A percentile compares a stretch with the other conserved stretches of the same genome.
Conservation (phyloP, 2,888 invertebrate genomes). For the Clunio marinus region DNA sequence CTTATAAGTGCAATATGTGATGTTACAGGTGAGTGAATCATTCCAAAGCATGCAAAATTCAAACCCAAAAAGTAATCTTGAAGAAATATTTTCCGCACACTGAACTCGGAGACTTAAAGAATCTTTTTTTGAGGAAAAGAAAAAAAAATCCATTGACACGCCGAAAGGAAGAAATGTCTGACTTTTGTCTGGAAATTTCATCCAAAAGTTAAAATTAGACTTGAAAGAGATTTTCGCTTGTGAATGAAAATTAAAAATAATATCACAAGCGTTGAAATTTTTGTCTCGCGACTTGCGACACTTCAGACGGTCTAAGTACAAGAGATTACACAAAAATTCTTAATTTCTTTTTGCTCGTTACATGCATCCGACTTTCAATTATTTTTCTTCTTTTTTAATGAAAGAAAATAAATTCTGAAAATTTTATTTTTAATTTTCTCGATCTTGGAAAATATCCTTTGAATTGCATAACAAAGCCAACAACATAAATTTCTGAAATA, state of each 20-base stretch:
- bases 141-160: constrained; percentile 15
- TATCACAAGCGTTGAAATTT: background rate
- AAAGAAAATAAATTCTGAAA: too few species aligned
- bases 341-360: background rate
- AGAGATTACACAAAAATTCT: background rate
- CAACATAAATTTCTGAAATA: too few species aligned
- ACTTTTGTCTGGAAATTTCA: constrained; percentile 30
- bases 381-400: too few species aligned
- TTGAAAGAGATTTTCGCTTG: background rate
- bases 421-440: too few species aligned
- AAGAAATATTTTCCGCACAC: constrained; percentile 12
- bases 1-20: constrained; percentile 35
- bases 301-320: too few species aligned
- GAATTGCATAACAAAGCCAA: too few species aligned
- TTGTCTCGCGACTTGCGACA: background rate
- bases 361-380: background rate
- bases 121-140: background rate
- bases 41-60: background rate
- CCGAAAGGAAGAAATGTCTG: constrained; percentile 20
- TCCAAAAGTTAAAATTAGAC: constrained; percentile 20
- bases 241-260: constrained; percentile 34
- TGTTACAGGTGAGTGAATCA: constrained; percentile 28
- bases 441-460: too few species aligned
- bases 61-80: too few species aligned
- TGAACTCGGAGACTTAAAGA: constrained; percentile 1